phyloP scores from a whole-genome alignment of 2,888 invertebrate species.

The Girardia tigrina region DNA sequence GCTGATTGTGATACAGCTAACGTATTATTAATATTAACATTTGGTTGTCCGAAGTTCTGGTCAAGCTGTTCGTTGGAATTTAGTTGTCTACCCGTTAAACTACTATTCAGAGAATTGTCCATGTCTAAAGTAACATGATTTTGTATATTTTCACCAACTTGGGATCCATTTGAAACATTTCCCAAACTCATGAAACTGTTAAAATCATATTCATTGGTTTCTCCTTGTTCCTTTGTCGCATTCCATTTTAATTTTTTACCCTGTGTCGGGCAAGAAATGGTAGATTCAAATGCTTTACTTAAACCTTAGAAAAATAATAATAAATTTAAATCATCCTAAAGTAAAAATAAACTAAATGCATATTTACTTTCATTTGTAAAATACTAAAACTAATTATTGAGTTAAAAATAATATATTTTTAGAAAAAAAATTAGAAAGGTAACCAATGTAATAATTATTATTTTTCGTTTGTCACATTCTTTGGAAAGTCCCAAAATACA shows the following conservation, averaged over 20 bases:
- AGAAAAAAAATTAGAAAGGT: too few species aligned
- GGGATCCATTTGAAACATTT: background rate
- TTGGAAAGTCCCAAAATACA: too few species aligned
- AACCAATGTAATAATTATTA: too few species aligned
- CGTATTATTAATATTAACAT: background rate
- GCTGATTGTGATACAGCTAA: background rate
- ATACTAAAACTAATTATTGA: too few species aligned
- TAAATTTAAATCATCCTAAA: too few species aligned
- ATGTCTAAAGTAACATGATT: background rate
- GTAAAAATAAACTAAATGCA: too few species aligned
- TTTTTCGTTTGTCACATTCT: too few species aligned
- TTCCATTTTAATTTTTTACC: background rate
- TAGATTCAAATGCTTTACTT: conserved; percentile 12
- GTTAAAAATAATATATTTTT: too few species aligned
- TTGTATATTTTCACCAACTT: background rate
- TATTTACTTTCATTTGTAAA: too few species aligned
- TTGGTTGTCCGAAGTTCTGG: background rate
- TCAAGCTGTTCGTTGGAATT: background rate
- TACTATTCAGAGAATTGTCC: background rate
- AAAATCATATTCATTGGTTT: background rate
- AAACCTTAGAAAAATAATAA: too few species aligned
- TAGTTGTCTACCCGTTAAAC: background rate
- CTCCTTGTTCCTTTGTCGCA: background rate
- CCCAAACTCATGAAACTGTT: background rate
- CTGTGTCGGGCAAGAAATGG: background rate